Conservation (phyloP, 2,888 invertebrate genomes). For the Nesidiocoris tenuis region DNA sequence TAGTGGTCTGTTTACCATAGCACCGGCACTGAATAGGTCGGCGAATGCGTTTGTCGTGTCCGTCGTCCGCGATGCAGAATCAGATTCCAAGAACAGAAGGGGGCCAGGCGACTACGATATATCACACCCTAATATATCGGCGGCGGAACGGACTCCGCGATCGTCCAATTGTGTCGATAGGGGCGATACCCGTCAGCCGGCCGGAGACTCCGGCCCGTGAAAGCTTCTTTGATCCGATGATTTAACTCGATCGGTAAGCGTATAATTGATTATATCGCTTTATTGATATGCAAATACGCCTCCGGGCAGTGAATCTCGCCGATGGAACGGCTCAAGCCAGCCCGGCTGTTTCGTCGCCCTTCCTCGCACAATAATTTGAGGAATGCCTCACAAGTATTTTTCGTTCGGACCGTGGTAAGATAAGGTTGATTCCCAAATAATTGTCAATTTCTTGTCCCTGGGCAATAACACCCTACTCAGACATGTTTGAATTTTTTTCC, state of each 20-base stretch:
- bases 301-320: background rate
- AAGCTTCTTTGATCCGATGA: background rate
- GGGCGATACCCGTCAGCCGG: background rate
- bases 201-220: background rate
- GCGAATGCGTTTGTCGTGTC: background rate
- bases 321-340: background rate
- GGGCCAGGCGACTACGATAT: background rate
- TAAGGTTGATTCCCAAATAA: no score
- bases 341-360: no score
- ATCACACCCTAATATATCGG: background rate
- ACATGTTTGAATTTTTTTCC: no score
- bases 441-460: no score
- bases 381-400: no score
- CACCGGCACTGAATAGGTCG: background rate
- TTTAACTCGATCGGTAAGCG: background rate
- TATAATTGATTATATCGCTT: conserved; percentile 7
- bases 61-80: background rate
- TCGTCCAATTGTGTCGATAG: background rate
- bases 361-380: no score
- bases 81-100: background rate
- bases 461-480: no score
- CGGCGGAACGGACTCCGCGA: background rate
- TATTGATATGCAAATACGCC: background rate
- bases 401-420: no score
- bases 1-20: background rate